Percentiles rank a stretch among this genome's conserved stretches.
phyloP scores from a whole-genome alignment of 2,888 invertebrate genomes.

The Eupithecia pulchellata region DNA sequence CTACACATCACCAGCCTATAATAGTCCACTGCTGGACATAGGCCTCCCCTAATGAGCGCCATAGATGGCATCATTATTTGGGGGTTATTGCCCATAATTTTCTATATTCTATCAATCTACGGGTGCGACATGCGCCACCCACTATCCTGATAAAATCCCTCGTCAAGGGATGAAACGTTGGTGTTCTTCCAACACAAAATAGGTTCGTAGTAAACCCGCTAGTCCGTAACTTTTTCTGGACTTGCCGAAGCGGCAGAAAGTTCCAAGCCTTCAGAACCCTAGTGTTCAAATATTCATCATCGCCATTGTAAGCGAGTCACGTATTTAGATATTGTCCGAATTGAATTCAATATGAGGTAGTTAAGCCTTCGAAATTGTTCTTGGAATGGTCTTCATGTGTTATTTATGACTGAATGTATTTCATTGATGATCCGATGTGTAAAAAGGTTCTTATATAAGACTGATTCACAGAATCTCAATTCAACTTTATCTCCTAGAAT shows the following conservation, averaged over 20 bases:
- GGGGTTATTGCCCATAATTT: too few relatives aligned
- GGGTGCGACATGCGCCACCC: too few relatives aligned
- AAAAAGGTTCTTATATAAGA: neutral
- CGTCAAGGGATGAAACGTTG: too few relatives aligned
- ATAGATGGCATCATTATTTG: too few relatives aligned
- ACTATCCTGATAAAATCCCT: too few relatives aligned
- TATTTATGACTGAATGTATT: conserved; percentile 27
- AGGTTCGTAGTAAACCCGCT: too few relatives aligned
- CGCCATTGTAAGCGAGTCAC: neutral
- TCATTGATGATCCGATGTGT: conserved; percentile 11
- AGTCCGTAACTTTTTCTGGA: conserved; percentile 1
- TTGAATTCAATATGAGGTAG: conserved; percentile 14
- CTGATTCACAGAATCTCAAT: neutral
- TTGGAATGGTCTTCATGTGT: conserved; percentile 19
- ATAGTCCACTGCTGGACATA: too few relatives aligned
- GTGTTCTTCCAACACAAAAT: too few relatives aligned
- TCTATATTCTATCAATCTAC: too few relatives aligned
- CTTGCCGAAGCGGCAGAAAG: neutral
- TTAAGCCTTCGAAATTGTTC: conserved; percentile 16
- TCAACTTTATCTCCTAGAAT: neutral
- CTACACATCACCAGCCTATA: too few relatives aligned
- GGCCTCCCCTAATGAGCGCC: too few relatives aligned
- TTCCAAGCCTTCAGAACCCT: conserved; percentile 13
- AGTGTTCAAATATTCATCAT: conserved; percentile 36
- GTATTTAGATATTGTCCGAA: conserved; percentile 9